phyloP scores from a whole-genome alignment of 2,113 vertebrate genomes.

The Labrus mixtus region DNA sequence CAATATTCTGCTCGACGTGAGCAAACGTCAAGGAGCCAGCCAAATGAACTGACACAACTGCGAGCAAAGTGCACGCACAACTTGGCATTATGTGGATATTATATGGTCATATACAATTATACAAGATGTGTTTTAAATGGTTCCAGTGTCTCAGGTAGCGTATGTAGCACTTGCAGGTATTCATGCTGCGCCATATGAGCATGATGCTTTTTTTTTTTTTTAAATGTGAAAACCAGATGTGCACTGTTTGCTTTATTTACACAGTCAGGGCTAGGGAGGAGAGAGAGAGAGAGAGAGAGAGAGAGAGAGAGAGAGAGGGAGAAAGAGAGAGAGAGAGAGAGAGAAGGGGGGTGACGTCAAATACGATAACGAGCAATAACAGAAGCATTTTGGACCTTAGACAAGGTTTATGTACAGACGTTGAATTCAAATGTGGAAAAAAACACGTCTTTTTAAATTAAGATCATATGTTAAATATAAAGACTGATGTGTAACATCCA shows the following conservation, averaged over 20 bases:
- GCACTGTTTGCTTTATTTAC: constrained; percentile 89
- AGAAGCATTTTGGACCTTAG: constrained; percentile 1
- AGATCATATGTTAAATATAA: no score
- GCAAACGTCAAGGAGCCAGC: constrained; percentile 13
- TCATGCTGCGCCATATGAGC: constrained; percentile 56
- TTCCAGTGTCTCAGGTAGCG: constrained; percentile 13
- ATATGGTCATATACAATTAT: background rate
- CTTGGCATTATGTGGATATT: background rate
- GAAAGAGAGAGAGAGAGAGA: background rate
- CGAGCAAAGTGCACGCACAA: constrained; percentile 4
- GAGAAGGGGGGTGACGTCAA: constrained; percentile 78
- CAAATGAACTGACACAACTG: constrained; percentile 24
- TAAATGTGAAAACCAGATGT: constrained; percentile 91
- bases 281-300: constrained; percentile 16
- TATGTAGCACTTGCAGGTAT: constrained; percentile 57
- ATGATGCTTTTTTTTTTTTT: constrained; percentile 60
- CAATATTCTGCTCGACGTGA: constrained; percentile 50
- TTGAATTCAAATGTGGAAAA: background rate
- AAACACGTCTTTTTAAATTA: background rate
- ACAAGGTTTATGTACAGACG: constrained; percentile 5
- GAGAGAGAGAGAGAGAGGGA: constrained; percentile 35
- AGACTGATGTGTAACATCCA: background rate
- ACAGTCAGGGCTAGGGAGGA: constrained; percentile 81
- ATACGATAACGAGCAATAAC: constrained; percentile 70
- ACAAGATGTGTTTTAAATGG: constrained; percentile 8